These are phyloP conservation scores for Alectoris magna DNA, from an alignment of 2,797 vertebrate genomes.

Conservation along the genomic window DNA sequence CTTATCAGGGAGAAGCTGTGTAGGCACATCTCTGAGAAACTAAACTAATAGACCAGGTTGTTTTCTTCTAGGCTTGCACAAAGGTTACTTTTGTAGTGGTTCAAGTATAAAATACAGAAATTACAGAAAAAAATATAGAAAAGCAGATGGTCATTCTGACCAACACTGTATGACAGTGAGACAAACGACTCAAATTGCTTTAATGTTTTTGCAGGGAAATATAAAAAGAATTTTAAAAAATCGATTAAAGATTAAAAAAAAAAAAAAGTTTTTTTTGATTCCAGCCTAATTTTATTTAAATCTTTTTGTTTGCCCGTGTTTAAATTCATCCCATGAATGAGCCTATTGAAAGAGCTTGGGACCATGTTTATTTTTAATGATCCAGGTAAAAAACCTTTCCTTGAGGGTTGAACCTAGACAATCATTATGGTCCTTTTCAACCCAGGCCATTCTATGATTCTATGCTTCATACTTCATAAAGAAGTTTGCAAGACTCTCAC, in stretches of 20 bases:
- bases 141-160: not conserved
- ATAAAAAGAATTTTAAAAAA: not conserved
- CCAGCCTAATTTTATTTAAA: not conserved
- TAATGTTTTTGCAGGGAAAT: not conserved
- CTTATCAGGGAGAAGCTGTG: not conserved
- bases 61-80: not conserved
- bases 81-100: not conserved
- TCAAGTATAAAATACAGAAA: not conserved
- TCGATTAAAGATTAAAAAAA: not conserved
- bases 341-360: not conserved
- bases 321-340: not conserved
- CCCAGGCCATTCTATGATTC: too few relatives aligned
- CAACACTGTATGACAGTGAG: not conserved
- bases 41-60: not conserved
- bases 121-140: not conserved
- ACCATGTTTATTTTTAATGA: not conserved
- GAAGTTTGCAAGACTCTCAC: not conserved
- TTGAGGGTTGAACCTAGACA: not conserved
- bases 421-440: too few relatives aligned
- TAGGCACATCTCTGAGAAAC: not conserved
- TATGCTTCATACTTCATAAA: not conserved
- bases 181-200: not conserved
- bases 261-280: not conserved
- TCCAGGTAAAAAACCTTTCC: not conserved
- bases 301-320: not conserved